These are phyloP conservation scores for Pyrgilauda ruficollis DNA, from an alignment of 2,113 vertebrate species.

Conservation along the genomic window DNA sequence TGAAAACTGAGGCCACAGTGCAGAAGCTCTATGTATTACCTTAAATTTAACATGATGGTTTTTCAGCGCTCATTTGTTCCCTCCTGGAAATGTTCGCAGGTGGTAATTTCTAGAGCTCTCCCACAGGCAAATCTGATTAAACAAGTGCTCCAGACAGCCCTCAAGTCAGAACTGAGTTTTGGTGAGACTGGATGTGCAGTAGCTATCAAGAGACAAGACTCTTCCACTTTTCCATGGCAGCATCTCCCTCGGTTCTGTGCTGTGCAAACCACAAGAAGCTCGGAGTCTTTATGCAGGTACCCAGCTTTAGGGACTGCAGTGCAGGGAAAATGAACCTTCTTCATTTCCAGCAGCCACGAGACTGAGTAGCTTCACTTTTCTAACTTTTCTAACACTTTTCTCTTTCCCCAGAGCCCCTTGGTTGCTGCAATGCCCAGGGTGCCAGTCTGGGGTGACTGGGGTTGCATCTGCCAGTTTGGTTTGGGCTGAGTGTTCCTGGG, in stretches of 20 bases:
- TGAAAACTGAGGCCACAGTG: neutral
- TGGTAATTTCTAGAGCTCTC: neutral
- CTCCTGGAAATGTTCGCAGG: fast-evolving
- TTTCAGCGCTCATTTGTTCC: neutral
- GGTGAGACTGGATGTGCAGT: neutral
- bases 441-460: neutral
- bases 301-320: neutral
- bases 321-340: neutral
- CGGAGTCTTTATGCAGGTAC: neutral
- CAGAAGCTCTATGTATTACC: neutral
- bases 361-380: neutral
- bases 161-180: neutral
- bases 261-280: fast-evolving
- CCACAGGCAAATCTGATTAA: neutral
- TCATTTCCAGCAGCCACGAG: neutral
- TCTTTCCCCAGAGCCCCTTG: neutral
- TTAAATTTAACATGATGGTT: neutral
- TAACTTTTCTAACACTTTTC: neutral
- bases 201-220: too few species aligned
- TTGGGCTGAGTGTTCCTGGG: neutral
- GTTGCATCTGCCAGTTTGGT: fast-evolving
- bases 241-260: neutral
- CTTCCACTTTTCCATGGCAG: neutral
- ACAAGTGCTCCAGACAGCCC: neutral
- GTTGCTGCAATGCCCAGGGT: neutral